Percentiles rank a stretch among this genome's conserved stretches.
Evolutionary conservation across 1,140 invertebrate genomes (phyloP).

Genomic region (Marisa cornuarietis): DNA sequence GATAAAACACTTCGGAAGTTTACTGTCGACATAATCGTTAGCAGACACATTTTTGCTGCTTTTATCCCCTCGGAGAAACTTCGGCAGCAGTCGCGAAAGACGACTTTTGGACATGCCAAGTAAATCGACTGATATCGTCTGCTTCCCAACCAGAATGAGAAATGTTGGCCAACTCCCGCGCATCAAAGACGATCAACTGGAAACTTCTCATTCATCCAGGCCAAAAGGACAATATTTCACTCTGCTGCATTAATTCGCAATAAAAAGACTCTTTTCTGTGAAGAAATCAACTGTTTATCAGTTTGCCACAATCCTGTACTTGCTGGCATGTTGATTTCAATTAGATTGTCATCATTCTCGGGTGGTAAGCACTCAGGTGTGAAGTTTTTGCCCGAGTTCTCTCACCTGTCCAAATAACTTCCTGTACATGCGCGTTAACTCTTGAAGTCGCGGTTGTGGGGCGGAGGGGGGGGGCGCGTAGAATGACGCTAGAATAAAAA

Average conservation of each 20-base stretch:
- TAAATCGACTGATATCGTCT: background rate
- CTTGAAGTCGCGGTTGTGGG: background rate
- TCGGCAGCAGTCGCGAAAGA: conserved; percentile 47
- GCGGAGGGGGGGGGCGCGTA: no score
- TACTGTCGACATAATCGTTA: conserved; percentile 25
- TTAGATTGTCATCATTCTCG: conserved; percentile 11
- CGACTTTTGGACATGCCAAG: conserved; percentile 25
- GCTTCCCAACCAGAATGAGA: background rate
- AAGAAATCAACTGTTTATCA: conserved; percentile 12
- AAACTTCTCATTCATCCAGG: conserved; percentile 1
- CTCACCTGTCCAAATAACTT: conserved; percentile 19
- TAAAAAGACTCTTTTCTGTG: conserved; percentile 4
- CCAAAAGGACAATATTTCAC: background rate
- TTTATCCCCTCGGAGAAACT: conserved; percentile 46
- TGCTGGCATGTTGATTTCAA: conserved; percentile 1
- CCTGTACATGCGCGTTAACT: conserved; percentile 12
- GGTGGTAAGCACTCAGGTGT: conserved; percentile 17
- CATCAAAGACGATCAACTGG: background rate
- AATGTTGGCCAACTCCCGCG: background rate
- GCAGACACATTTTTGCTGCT: conserved; percentile 28
- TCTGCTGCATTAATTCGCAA: background rate
- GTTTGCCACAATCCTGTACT: background rate
- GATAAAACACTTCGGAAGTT: conserved; percentile 38
- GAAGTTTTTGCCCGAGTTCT: conserved; percentile 12
- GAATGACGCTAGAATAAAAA: no score